Evolutionary conservation across 2,797 vertebrate species (phyloP).

Genomic region (Lepidocolaptes lacrymiger): DNA sequence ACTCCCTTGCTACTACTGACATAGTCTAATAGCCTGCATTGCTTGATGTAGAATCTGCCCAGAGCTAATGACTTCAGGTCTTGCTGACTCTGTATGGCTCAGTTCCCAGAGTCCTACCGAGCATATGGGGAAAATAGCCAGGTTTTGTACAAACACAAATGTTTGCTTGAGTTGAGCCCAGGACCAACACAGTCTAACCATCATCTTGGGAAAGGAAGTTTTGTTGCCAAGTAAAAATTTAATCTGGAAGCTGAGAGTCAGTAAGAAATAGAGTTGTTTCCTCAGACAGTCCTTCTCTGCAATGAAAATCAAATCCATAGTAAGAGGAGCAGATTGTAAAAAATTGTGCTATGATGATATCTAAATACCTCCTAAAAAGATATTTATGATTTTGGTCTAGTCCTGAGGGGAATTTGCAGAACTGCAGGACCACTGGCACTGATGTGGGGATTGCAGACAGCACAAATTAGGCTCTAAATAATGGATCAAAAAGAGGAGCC

Average conservation of each 20-base stretch:
- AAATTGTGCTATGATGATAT: slow-evolving; percentile 16
- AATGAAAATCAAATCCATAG: slow-evolving; percentile 54
- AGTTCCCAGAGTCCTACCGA: slow-evolving; percentile 63
- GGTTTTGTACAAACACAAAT: slow-evolving; percentile 73
- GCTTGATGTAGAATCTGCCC: slow-evolving; percentile 7
- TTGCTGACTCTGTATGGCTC: slow-evolving; percentile 55
- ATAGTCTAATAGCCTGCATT: slow-evolving; percentile 22
- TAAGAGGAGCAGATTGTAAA: slow-evolving; percentile 50
- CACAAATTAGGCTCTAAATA: slow-evolving; percentile 62
- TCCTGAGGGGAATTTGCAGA: slow-evolving; percentile 55
- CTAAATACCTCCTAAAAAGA: slow-evolving; percentile 55
- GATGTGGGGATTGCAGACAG: slow-evolving; percentile 53
- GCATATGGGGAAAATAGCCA: slow-evolving; percentile 64
- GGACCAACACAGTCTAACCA: slow-evolving; percentile 61
- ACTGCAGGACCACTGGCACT: slow-evolving; percentile 22
- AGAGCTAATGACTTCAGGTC: slow-evolving; percentile 45
- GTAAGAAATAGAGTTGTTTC: slow-evolving; percentile 57
- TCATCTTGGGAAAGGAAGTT: slow-evolving; percentile 70
- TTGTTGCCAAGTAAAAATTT: slow-evolving; percentile 74
- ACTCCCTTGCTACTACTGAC: slow-evolving; percentile 26
- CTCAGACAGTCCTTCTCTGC: slow-evolving; percentile 53
- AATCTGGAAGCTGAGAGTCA: slow-evolving; percentile 69
- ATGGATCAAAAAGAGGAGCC: slow-evolving; percentile 58
- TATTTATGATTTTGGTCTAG: slow-evolving; percentile 36
- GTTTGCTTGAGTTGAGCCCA: slow-evolving; percentile 65